These are phyloP conservation scores for Scortum barcoo DNA, from an alignment of 2,113 vertebrate species.

Conservation along the genomic window DNA sequence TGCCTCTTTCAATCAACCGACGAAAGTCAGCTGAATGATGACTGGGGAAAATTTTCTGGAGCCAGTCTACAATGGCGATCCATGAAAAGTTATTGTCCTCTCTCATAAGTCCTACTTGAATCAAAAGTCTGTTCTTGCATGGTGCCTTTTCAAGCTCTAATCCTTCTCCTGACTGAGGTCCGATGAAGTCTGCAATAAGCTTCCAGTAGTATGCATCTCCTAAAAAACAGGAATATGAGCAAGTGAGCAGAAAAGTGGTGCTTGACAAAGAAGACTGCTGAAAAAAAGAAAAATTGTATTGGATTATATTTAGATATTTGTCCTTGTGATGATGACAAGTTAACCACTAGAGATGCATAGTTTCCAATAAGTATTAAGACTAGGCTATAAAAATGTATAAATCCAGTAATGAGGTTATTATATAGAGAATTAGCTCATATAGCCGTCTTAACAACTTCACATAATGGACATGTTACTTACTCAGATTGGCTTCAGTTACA, in stretches of 20 bases:
- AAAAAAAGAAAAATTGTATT: background rate
- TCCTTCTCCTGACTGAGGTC: conserved; percentile 79
- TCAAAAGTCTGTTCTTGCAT: conserved; percentile 81
- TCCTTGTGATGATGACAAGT: background rate
- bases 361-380: background rate
- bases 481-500: conserved; percentile 76
- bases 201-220: conserved; percentile 83
- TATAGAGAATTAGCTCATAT: background rate
- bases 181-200: conserved; percentile 82
- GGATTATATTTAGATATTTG: background rate
- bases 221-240: conserved; percentile 56
- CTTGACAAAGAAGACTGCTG: background rate
- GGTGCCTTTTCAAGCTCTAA: conserved; percentile 61
- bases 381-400: background rate
- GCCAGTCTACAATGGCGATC: conserved; percentile 78
- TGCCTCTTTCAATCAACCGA: conserved; percentile 81
- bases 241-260: background rate
- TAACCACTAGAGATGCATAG: background rate
- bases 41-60: conserved; percentile 79
- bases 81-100: conserved; percentile 83
- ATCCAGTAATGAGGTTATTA: background rate
- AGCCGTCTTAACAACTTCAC: background rate
- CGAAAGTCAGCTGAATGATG: conserved; percentile 81
- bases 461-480: conserved; percentile 61
- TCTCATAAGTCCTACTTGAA: conserved; percentile 84